These are phyloP conservation scores for Epizoanthus rinbou DNA, from an alignment of 92 coral and sea anemone species.

Conservation along the genomic window DNA sequence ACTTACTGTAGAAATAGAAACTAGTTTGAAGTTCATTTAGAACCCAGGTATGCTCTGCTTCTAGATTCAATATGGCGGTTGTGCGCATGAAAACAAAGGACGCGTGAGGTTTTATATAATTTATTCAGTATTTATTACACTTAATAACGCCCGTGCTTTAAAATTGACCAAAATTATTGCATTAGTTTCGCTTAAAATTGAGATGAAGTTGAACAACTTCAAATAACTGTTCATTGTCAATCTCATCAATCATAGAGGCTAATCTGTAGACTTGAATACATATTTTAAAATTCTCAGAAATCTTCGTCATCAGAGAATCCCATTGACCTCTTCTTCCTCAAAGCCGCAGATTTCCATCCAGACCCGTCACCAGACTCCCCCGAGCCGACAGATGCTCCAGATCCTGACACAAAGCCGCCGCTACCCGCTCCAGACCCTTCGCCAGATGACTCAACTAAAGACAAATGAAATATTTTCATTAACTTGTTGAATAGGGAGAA, in stretches of 20 bases:
- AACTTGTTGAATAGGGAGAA: too few relatives aligned
- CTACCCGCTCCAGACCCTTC: not conserved
- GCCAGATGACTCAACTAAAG: conserved; percentile 7
- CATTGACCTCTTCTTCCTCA: conserved; percentile 2
- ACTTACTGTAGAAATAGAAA: too few relatives aligned
- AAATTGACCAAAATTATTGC: too few relatives aligned
- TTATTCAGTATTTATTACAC: too few relatives aligned
- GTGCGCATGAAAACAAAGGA: too few relatives aligned
- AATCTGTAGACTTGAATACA: conserved; percentile 56
- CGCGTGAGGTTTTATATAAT: too few relatives aligned
- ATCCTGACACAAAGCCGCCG: conserved; percentile 7
- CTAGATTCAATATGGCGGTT: too few relatives aligned
- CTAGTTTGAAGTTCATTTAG: too few relatives aligned
- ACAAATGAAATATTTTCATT: not conserved
- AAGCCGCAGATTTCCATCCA: conserved; percentile 7
- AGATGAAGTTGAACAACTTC: too few relatives aligned
- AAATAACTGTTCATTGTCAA: not conserved
- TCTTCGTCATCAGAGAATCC: conserved; percentile 32
- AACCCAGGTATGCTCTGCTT: too few relatives aligned
- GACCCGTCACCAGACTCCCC: conserved; percentile 29
- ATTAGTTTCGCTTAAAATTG: too few relatives aligned
- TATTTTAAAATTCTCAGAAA: conserved; percentile 25
- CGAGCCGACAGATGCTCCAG: conserved; percentile 8
- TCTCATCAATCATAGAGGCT: conserved; percentile 51
- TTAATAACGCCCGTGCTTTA: too few relatives aligned